phyloP scores from a whole-genome alignment of 2,888 invertebrate genomes.

The Scrobipalpa atriplicella region DNA sequence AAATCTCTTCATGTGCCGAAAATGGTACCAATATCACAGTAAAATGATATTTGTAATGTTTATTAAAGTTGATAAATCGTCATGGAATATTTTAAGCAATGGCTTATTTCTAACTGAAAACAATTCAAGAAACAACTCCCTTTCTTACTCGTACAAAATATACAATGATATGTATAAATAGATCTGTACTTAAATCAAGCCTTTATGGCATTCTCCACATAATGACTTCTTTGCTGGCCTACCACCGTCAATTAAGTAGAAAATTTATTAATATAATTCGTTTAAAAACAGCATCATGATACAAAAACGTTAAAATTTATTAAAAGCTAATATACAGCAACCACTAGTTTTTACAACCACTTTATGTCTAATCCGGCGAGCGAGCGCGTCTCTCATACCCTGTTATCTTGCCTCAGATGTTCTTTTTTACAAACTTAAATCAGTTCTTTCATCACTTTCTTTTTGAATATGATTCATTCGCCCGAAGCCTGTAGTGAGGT shows the following conservation, averaged over 20 bases:
- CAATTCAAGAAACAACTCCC: neutral
- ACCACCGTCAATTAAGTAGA: neutral
- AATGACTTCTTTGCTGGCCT: neutral
- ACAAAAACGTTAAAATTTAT: neutral
- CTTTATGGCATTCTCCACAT: neutral
- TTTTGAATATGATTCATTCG: no score
- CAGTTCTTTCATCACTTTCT: neutral
- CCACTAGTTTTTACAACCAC: neutral
- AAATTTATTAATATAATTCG: conserved; percentile 1
- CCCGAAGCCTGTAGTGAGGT: no score
- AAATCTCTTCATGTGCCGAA: conserved; percentile 38
- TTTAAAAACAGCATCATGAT: conserved; percentile 6
- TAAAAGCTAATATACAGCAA: neutral
- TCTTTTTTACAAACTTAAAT: neutral
- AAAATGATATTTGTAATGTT: conserved; percentile 56
- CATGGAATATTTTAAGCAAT: neutral
- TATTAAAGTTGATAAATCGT: conserved; percentile 13
- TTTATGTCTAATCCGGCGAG: neutral
- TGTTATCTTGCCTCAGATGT: neutral
- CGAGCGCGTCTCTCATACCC: neutral
- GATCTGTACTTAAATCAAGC: conserved; percentile 9
- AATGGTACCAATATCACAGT: conserved; percentile 48
- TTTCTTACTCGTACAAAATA: conserved; percentile 18
- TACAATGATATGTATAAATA: conserved; percentile 12
- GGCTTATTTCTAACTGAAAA: neutral